Conservation (phyloP, 2,113 vertebrate species). For the Elephantulus edwardii region DNA sequence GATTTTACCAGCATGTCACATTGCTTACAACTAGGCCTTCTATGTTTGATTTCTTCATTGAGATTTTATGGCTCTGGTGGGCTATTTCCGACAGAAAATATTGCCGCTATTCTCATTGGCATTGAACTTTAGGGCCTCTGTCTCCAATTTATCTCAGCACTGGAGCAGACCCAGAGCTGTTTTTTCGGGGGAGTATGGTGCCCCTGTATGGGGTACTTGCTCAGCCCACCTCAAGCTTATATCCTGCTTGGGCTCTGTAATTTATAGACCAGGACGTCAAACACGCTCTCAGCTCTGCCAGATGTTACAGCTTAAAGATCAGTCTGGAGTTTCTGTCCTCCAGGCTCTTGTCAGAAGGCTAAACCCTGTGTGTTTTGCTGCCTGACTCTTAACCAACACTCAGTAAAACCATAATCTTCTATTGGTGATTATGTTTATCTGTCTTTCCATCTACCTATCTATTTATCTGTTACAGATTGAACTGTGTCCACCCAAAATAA, state of each 20-base stretch:
- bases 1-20: slow-evolving; percentile 59
- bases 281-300: slow-evolving; percentile 38
- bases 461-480: not conserved
- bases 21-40: slow-evolving; percentile 68
- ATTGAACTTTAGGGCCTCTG: slow-evolving; percentile 69
- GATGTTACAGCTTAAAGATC: slow-evolving; percentile 50
- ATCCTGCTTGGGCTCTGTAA: slow-evolving; percentile 47
- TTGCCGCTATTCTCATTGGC: slow-evolving; percentile 69
- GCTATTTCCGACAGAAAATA: slow-evolving; percentile 71
- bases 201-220: slow-evolving; percentile 20
- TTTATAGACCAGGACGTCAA: slow-evolving; percentile 63
- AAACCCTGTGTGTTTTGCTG: slow-evolving; percentile 27
- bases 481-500: too few relatives aligned
- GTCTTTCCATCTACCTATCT: not conserved
- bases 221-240: slow-evolving; percentile 39
- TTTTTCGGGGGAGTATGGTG: slow-evolving; percentile 60
- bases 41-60: slow-evolving; percentile 71
- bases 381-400: not conserved
- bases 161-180: slow-evolving; percentile 64
- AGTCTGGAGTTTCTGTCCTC: slow-evolving; percentile 18
- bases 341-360: slow-evolving; percentile 23
- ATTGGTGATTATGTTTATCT: not conserved
- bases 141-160: slow-evolving; percentile 61
- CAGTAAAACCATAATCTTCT: not conserved
- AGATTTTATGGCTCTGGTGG: slow-evolving; percentile 61